phyloP scores from a whole-genome alignment of 2,113 vertebrate genomes.

The Tringa solitaria region DNA sequence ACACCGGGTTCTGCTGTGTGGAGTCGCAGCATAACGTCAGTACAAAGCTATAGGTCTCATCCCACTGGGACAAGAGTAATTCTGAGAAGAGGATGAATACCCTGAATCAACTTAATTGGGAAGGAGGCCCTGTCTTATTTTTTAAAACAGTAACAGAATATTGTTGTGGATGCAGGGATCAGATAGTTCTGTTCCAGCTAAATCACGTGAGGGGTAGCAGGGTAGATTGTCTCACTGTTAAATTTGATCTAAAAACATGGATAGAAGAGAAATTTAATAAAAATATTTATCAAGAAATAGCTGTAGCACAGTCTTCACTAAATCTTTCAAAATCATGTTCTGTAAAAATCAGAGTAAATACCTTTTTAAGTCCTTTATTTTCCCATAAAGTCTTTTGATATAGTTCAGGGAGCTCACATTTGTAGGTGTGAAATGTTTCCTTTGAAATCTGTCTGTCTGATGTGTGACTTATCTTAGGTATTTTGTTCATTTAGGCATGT shows the following conservation, averaged over 20 bases:
- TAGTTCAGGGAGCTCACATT: rapidly evolving
- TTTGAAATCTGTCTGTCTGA: not conserved
- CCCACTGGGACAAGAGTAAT: not conserved
- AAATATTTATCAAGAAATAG: not conserved
- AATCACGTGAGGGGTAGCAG: not conserved
- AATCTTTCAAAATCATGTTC: not conserved
- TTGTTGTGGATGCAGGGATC: not conserved
- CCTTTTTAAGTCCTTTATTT: not conserved
- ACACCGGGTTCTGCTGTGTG: not conserved
- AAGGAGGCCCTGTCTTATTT: not conserved
- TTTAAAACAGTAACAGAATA: not conserved
- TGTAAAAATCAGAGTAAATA: not conserved
- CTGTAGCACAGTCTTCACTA: not conserved
- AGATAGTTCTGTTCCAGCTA: not conserved
- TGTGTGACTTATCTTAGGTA: not conserved
- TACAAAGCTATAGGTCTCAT: not conserved
- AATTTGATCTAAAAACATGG: not conserved
- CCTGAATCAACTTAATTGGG: not conserved
- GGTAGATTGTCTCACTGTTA: not conserved
- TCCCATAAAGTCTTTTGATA: not conserved
- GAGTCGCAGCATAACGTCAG: not conserved
- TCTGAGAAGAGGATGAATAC: not conserved
- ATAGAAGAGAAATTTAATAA: not conserved
- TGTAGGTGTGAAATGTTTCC: not conserved
- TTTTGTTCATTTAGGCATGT: not conserved